A percentile compares a stretch with the other conserved stretches of the same genome.
These are phyloP conservation scores for Agonopterix arenella DNA, from an alignment of 2,888 invertebrate genomes.

Conservation along the genomic window DNA sequence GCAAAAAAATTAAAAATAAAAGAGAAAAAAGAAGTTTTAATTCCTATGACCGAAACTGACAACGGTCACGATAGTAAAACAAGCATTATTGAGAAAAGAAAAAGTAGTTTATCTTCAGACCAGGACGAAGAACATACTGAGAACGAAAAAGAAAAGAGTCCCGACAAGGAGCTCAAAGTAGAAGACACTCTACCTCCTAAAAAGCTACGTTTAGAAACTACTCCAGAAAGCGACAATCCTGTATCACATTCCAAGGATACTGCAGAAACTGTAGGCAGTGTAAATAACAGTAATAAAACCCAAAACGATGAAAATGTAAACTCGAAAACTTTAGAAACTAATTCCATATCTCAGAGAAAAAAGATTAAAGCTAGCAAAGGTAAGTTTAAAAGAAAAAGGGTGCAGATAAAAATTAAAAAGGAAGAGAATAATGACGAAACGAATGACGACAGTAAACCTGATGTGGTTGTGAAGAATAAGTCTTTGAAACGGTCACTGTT, in stretches of 20 bases:
- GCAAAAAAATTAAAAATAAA: constrained; percentile 39
- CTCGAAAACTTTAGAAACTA: constrained; percentile 12
- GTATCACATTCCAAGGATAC: constrained; percentile 60
- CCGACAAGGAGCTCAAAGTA: constrained; percentile 44
- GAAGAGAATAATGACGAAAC: constrained; percentile 25
- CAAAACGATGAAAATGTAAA: constrained; percentile 36
- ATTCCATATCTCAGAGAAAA: constrained; percentile 46
- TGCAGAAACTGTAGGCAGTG: constrained; percentile 30
- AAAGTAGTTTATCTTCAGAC: constrained; percentile 63
- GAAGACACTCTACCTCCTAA: constrained; percentile 60
- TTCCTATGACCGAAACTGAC: constrained; percentile 46
- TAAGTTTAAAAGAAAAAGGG: constrained; percentile 58
- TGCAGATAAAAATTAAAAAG: constrained; percentile 27
- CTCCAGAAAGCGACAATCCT: constrained; percentile 45
- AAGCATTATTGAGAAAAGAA: constrained; percentile 61
- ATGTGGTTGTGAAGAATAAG: constrained; percentile 26
- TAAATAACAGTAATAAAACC: constrained; percentile 36
- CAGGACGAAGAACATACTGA: constrained; percentile 47
- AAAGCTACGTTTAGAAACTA: constrained; percentile 59
- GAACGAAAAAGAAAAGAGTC: constrained; percentile 44
- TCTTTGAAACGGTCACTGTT: constrained; percentile 56
- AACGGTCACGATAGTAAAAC: constrained; percentile 58
- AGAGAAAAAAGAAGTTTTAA: constrained; percentile 41
- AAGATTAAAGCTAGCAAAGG: constrained; percentile 51
- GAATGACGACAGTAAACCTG: constrained; percentile 29